A percentile compares a stretch with the other conserved stretches of the same genome.
These are phyloP conservation scores for Vollenhovia emeryi DNA, from an alignment of 1,140 invertebrate species.

Conservation along the genomic window DNA sequence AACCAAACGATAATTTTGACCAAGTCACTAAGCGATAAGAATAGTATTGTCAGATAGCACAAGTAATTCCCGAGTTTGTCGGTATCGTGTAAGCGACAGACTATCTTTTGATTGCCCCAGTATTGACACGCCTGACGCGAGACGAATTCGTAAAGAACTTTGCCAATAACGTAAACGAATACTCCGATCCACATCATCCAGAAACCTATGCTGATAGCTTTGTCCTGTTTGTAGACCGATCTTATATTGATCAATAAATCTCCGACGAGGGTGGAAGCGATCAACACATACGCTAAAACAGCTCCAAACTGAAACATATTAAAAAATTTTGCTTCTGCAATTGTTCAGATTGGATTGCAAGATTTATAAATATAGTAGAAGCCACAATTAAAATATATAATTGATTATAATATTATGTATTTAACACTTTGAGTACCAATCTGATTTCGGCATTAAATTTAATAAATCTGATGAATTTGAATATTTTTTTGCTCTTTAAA, in stretches of 20 bases:
- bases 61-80: conserved; percentile 76
- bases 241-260: conserved; percentile 87
- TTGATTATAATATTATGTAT: neutral
- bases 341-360: neutral
- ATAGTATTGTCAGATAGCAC: conserved; percentile 74
- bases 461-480: too few species aligned
- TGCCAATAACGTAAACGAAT: conserved; percentile 86
- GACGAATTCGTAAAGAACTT: conserved; percentile 85
- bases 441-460: too few species aligned
- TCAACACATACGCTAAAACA: conserved; percentile 72
- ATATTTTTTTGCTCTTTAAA: too few species aligned
- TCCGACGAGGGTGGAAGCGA: conserved; percentile 85
- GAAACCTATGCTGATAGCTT: conserved; percentile 87
- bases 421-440: too few species aligned
- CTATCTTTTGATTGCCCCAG: conserved; percentile 70
- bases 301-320: conserved; percentile 72
- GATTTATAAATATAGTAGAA: neutral
- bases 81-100: conserved; percentile 77
- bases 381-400: neutral
- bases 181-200: conserved; percentile 85
- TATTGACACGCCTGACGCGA: conserved; percentile 78
- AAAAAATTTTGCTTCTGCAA: neutral
- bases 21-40: conserved; percentile 71
- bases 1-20: conserved; percentile 74
- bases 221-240: conserved; percentile 86